phyloP scores from a whole-genome alignment of 2,888 invertebrate genomes.

The Deroplatys truncata region DNA sequence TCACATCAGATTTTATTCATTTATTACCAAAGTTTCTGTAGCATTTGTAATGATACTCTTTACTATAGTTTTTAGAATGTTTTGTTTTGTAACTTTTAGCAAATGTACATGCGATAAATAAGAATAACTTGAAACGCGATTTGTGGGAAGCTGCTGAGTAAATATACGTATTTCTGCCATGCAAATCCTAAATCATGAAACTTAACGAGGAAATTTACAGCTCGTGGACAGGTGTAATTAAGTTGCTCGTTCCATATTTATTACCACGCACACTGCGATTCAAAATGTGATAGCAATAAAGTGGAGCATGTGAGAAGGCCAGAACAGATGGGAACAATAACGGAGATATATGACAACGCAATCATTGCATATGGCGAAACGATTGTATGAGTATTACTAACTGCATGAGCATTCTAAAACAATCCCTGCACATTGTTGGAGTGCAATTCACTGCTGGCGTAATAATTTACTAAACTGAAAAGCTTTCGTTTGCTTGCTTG shows the following conservation, averaged over 20 bases:
- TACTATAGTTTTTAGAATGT: too few relatives aligned
- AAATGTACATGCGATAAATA: too few relatives aligned
- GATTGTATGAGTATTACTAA: background rate
- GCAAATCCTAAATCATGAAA: background rate
- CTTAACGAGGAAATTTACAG: background rate
- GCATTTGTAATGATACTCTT: too few relatives aligned
- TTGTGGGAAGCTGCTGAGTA: too few relatives aligned
- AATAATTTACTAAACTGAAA: background rate
- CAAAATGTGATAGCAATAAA: background rate
- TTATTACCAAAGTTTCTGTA: too few relatives aligned
- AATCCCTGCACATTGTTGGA: background rate
- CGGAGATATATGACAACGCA: background rate
- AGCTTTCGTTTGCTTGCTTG: too few relatives aligned
- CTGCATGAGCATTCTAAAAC: background rate
- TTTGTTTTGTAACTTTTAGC: too few relatives aligned
- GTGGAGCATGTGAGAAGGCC: background rate
- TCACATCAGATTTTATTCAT: too few relatives aligned
- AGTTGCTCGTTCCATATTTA: background rate
- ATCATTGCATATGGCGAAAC: background rate
- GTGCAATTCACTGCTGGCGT: background rate
- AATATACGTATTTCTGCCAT: background rate
- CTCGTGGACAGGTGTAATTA: background rate
- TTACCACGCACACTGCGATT: background rate
- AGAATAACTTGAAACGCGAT: too few relatives aligned
- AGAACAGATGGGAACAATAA: background rate